Conservation (phyloP, 2,888 invertebrate genomes). For the Dynastes hyllus region DNA sequence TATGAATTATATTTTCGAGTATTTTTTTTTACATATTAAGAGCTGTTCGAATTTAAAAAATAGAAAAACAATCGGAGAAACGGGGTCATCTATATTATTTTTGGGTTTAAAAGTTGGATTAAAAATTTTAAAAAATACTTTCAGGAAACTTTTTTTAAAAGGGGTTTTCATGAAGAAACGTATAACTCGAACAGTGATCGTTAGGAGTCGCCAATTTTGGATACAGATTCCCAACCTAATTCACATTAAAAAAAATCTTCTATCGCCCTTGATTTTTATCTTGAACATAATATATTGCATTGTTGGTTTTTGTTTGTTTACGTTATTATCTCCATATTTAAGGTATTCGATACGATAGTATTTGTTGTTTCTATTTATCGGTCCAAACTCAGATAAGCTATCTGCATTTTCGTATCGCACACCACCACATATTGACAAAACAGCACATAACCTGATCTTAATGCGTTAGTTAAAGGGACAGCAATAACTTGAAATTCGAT, state of each 20-base stretch:
- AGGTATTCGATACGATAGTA: neutral
- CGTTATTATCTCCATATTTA: slow-evolving; percentile 3
- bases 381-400: neutral
- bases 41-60: too few relatives aligned
- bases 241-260: neutral
- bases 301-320: slow-evolving; percentile 17
- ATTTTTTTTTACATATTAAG: too few relatives aligned
- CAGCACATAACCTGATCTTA: neutral
- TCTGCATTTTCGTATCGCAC: neutral
- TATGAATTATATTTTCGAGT: neutral
- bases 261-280: neutral
- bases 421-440: neutral
- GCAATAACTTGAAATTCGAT: neutral
- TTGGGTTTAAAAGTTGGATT: too few relatives aligned
- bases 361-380: neutral
- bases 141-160: too few relatives aligned
- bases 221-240: too few relatives aligned
- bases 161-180: too few relatives aligned
- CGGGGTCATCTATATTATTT: neutral
- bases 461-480: neutral
- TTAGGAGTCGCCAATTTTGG: too few relatives aligned
- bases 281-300: neutral
- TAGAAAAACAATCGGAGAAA: too few relatives aligned
- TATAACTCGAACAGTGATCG: too few relatives aligned
- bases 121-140: too few relatives aligned